A percentile compares a stretch with the other conserved stretches of the same genome.
Conservation (phyloP, 2,797 vertebrate species). For the Sebastolobus alascanus region DNA sequence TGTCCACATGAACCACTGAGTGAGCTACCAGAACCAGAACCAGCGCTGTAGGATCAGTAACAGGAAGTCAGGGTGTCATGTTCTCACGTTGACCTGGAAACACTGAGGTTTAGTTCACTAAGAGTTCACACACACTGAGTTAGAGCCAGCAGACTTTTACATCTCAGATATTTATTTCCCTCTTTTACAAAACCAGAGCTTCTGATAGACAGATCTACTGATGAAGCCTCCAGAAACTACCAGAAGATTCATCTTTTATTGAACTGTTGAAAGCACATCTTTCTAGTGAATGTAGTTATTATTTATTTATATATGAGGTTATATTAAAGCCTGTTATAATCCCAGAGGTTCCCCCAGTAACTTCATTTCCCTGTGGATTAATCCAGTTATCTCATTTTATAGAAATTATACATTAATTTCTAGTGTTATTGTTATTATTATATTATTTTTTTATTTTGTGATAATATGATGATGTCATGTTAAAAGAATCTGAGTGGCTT, state of each 20-base stretch:
- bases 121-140: background rate
- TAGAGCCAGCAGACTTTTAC: background rate
- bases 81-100: background rate
- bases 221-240: no score
- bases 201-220: no score
- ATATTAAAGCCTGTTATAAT: background rate
- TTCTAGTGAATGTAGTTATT: background rate
- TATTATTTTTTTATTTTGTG: no score
- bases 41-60: background rate
- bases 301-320: no score
- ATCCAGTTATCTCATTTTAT: no score
- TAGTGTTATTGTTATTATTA: no score
- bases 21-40: conserved; percentile 11
- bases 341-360: background rate
- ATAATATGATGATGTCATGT: background rate
- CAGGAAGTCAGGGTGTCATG: background rate
- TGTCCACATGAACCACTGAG: background rate
- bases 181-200: no score
- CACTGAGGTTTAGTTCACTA: background rate
- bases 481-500: conserved; percentile 9
- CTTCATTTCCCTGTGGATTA: background rate
- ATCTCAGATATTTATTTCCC: background rate
- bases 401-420: no score
- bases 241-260: background rate
- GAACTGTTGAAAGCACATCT: background rate